Conservation (phyloP, 2,888 invertebrate genomes). For the Elmis aenea region DNA sequence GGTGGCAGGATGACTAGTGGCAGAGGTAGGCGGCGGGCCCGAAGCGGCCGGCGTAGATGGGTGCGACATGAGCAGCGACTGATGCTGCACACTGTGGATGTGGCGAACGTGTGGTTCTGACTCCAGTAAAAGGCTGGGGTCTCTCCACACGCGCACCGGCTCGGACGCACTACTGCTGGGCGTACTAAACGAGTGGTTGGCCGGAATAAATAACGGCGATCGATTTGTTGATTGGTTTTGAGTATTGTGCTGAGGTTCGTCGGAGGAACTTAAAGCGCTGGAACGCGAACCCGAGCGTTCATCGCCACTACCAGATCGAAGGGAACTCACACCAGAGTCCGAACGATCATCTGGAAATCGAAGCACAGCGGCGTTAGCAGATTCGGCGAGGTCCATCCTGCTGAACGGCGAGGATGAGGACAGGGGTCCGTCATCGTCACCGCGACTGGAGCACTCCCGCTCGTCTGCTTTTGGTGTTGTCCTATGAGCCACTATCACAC, state of each 20-base stretch:
- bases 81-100: conserved; percentile 59
- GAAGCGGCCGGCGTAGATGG: conserved; percentile 43
- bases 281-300: conserved; percentile 71
- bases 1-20: conserved; percentile 36
- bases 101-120: conserved; percentile 52
- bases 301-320: conserved; percentile 67
- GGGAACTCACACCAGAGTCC: conserved; percentile 63
- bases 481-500: conserved; percentile 56
- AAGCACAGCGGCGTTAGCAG: conserved; percentile 37
- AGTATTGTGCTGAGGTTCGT: conserved; percentile 50
- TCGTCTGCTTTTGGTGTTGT: conserved; percentile 34
- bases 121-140: conserved; percentile 52
- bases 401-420: conserved; percentile 42
- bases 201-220: conserved; percentile 39
- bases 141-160: conserved; percentile 53
- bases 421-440: conserved; percentile 48
- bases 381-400: conserved; percentile 45
- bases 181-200: conserved; percentile 21
- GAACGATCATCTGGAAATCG: conserved; percentile 49
- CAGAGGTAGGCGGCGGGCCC: conserved; percentile 43
- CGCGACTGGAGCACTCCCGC: conserved; percentile 43
- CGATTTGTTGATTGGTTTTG: conserved; percentile 30
- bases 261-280: conserved; percentile 70
- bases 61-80: conserved; percentile 57
- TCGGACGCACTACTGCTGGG: conserved; percentile 25